Base-by-base conservation (phyloP, 2,797 vertebrate species). In the Periparus ater region DNA sequence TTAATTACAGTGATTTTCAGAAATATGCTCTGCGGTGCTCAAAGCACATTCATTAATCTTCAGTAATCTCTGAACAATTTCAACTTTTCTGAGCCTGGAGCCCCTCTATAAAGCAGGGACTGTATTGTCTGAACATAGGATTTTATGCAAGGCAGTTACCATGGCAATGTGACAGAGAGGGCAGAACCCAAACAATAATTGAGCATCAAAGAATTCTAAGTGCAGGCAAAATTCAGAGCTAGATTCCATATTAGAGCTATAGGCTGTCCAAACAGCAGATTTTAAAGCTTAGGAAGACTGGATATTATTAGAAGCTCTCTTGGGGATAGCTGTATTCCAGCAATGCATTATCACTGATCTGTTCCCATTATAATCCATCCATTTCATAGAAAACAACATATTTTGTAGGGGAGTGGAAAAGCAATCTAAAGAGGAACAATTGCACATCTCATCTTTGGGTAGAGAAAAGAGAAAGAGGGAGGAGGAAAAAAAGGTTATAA, bases 311-410 rank as follows among this genome's bases (percentile, higher is more conserved):
- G 79, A 85, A 91, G 75, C 50, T 86, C 83, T 62, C 90, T 68
- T 79, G 85, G 68, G 89, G 50, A 91, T 91, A 90, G 83, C 85
- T 78, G 72, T 82, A 91, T 90, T 93, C 89, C 93, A 94, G 89
- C 79, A 93, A 95, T 63, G 73, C 89, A 95, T 96, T 96, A 94
- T 96, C 91, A 85, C 89, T 75, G 93, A 96, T 96, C 85, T 80
- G 32, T 84, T 95, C 51, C 88, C 84, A 89, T 94, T 95, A 90
- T 79, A 95, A 95, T 88, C 89, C 79, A 91, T 78, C 92, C 60
- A 80, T 85, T 95, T 92, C 84, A 82, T 57, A 70, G 85, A 93
- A 96, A 95, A 91, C 19, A 8, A 66, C 83, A 73, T 74, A 74
- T 92, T 85, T 93, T 93, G 78, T 94, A 85, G 61, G 62, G 63